These are phyloP conservation scores for Paraplagusia blochii DNA, from an alignment of 2,113 vertebrate genomes.

Conservation along the genomic window DNA sequence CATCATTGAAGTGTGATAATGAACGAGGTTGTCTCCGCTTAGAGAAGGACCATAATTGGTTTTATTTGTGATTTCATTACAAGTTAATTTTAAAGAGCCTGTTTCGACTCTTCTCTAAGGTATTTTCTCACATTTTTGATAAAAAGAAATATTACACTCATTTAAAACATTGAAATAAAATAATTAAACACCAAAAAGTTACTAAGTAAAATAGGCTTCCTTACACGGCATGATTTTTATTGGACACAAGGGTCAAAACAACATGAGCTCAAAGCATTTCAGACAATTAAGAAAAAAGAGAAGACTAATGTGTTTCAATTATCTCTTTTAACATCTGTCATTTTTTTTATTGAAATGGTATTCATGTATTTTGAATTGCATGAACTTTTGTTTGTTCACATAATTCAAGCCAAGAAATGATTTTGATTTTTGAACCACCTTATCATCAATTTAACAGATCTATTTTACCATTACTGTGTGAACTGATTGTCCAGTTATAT, in stretches of 20 bases:
- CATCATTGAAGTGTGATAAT: constrained; percentile 25
- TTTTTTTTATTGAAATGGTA: not conserved
- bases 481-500: too few relatives aligned
- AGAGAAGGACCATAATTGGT: constrained; percentile 27
- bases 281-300: not conserved
- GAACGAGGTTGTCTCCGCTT: constrained; percentile 24
- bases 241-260: not conserved
- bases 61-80: constrained; percentile 19
- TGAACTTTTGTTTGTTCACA: too few relatives aligned
- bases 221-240: not conserved
- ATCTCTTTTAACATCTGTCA: not conserved
- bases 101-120: constrained; percentile 19
- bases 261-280: not conserved
- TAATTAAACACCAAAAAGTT: not conserved
- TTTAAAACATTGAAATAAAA: not conserved
- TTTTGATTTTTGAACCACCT: too few relatives aligned
- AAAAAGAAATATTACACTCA: not conserved
- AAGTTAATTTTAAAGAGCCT: constrained; percentile 28
- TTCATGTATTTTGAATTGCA: too few relatives aligned
- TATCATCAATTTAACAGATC: too few relatives aligned
- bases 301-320: too few relatives aligned
- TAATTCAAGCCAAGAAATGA: too few relatives aligned
- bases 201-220: constrained; percentile 4
- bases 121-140: constrained; percentile 8
- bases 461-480: too few relatives aligned